A percentile compares a stretch with the other conserved stretches of the same genome.
These are phyloP conservation scores for Platycnemis pennipes DNA, from an alignment of 2,888 invertebrate species.

Conservation along the genomic window DNA sequence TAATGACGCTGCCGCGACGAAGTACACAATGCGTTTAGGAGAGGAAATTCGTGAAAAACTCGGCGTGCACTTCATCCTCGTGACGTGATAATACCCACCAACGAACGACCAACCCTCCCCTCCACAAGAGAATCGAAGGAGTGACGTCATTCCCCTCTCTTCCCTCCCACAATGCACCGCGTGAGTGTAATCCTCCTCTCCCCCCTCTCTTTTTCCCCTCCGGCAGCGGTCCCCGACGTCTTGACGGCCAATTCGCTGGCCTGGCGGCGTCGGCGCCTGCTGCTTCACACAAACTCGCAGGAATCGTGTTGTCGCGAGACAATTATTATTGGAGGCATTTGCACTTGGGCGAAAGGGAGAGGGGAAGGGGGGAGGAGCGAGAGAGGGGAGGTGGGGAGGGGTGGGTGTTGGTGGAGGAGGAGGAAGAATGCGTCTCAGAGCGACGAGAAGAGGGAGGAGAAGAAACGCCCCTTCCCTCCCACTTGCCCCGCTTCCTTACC, in stretches of 20 bases:
- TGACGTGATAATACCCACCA: not conserved
- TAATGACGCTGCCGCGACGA: not conserved
- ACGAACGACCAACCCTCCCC: not conserved
- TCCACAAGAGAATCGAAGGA: not conserved
- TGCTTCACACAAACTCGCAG: not conserved
- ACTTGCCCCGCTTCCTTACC: not conserved
- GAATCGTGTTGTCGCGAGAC: conserved; percentile 30
- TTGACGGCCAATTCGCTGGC: not conserved
- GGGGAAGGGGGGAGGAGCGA: not conserved
- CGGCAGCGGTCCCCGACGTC: not conserved
- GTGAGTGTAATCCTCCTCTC: not conserved
- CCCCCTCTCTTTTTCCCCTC: not conserved
- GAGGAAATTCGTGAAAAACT: not conserved
- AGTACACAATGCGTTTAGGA: not conserved
- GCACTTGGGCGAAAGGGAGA: conserved; percentile 5
- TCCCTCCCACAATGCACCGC: not conserved
- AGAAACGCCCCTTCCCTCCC: not conserved
- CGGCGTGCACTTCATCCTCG: not conserved
- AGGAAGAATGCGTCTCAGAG: not conserved
- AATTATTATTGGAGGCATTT: conserved; percentile 36
- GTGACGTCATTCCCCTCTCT: not conserved
- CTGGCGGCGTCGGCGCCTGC: not conserved
- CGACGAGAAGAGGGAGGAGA: not conserved
- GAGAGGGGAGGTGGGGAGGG: not conserved
- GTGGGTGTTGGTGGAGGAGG: not conserved